phyloP scores from a whole-genome alignment of 2,797 vertebrate genomes.

The Selene dorsalis region DNA sequence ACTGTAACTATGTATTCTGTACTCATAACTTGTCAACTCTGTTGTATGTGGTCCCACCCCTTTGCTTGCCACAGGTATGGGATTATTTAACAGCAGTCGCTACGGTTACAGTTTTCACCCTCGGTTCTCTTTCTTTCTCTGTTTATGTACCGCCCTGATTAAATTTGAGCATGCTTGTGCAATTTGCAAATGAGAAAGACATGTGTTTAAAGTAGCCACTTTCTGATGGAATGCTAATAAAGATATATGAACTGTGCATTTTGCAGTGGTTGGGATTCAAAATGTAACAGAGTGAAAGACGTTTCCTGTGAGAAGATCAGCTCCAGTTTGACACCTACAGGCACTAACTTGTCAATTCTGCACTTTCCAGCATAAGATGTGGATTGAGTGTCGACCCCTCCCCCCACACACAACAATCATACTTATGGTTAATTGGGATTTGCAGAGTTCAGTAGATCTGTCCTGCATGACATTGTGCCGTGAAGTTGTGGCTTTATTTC shows the following conservation, averaged over 20 bases:
- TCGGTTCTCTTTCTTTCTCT: conserved; percentile 19
- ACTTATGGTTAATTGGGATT: conserved; percentile 33
- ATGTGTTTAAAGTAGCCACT: not conserved
- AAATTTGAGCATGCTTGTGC: conserved; percentile 47
- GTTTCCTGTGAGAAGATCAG: not conserved
- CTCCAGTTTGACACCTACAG: not conserved
- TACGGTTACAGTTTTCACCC: not conserved
- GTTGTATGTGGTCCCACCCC: conserved; percentile 11
- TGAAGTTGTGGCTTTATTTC: conserved; percentile 36
- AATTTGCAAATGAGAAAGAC: conserved; percentile 15
- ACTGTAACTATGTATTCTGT: conserved; percentile 1
- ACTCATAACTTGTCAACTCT: not conserved
- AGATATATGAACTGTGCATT: not conserved
- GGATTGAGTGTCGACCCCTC: not conserved
- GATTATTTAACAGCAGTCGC: conserved; percentile 8
- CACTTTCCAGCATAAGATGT: conserved; percentile 14
- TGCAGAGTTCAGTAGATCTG: conserved; percentile 85
- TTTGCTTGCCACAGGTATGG: not conserved
- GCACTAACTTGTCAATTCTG: not conserved
- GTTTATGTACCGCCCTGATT: conserved; percentile 9
- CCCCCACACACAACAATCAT: not conserved
- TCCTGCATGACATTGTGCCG: conserved; percentile 74
- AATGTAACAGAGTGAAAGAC: conserved; percentile 3
- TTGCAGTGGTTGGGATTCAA: conserved; percentile 12
- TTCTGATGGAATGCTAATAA: conserved; percentile 18